Percentiles rank a stretch among this genome's conserved stretches.
phyloP scores from a whole-genome alignment of 2,797 vertebrate species.

The Adelosebastes latens region DNA sequence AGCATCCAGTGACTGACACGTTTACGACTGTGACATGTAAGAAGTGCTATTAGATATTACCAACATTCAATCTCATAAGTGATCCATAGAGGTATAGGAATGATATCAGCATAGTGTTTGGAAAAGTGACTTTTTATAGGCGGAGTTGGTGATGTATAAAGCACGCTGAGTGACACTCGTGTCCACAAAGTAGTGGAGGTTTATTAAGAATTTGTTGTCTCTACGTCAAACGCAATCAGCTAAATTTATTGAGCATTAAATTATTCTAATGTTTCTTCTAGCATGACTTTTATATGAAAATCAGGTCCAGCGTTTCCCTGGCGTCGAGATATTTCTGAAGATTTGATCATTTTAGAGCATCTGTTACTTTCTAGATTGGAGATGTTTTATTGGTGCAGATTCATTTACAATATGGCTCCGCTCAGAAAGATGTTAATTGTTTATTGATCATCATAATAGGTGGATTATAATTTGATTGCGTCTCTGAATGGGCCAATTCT shows the following conservation, averaged over 20 bases:
- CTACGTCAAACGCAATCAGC: conserved; percentile 24
- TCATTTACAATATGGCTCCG: not conserved
- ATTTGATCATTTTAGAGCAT: conserved; percentile 10
- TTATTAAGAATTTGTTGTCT: conserved; percentile 50
- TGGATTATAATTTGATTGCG: conserved; percentile 35
- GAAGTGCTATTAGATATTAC: conserved; percentile 36
- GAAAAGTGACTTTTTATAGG: conserved; percentile 74
- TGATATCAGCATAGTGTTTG: conserved; percentile 61
- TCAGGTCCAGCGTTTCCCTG: not conserved
- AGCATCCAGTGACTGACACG: conserved; percentile 33
- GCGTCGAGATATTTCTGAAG: conserved; percentile 1
- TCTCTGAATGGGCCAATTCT: conserved; percentile 14
- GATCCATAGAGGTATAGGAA: conserved; percentile 31
- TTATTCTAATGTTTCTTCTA: conserved; percentile 47
- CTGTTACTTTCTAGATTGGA: not conserved
- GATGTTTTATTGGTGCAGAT: conserved; percentile 12
- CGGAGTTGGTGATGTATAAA: conserved; percentile 35
- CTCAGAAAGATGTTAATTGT: conserved; percentile 25
- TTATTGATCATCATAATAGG: conserved; percentile 46
- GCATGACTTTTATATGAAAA: conserved; percentile 54
- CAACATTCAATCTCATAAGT: conserved; percentile 71
- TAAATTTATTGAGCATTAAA: conserved; percentile 50
- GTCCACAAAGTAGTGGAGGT: conserved; percentile 29
- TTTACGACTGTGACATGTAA: conserved; percentile 65
- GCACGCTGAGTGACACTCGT: conserved; percentile 39